phyloP scores from a whole-genome alignment of 2,888 invertebrate genomes.

The Temnothorax ravouxi region DNA sequence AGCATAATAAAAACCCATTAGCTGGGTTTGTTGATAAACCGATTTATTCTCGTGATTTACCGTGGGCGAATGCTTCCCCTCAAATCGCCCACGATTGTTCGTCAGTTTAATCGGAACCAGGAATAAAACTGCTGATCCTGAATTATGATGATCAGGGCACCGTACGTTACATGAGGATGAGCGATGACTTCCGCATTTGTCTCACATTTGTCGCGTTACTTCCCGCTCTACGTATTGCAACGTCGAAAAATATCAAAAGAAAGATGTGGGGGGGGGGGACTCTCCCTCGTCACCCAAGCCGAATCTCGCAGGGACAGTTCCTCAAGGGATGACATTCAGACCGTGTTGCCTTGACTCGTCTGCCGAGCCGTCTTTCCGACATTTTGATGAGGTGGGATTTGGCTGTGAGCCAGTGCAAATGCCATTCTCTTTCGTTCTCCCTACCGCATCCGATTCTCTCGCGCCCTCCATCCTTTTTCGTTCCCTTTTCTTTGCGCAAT shows the following conservation, averaged over 20 bases:
- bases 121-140: constrained; percentile 62
- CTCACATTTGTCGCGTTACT: constrained; percentile 63
- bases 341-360: constrained; percentile 78
- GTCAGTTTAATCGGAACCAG: constrained; percentile 60
- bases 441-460: constrained; percentile 51
- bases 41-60: constrained; percentile 38
- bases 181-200: constrained; percentile 67
- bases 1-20: constrained; percentile 43
- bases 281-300: constrained; percentile 28
- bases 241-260: constrained; percentile 70
- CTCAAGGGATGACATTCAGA: constrained; percentile 80
- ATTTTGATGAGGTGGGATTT: constrained; percentile 83
- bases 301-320: constrained; percentile 71
- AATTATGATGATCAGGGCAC: constrained; percentile 53
- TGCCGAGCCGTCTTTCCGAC: constrained; percentile 79
- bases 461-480: constrained; percentile 39
- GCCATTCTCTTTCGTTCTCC: constrained; percentile 71
- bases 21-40: constrained; percentile 45
- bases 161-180: constrained; percentile 60
- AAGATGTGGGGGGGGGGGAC: too few relatives aligned
- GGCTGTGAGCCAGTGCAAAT: constrained; percentile 81
- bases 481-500: constrained; percentile 52
- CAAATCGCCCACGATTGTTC: constrained; percentile 40
- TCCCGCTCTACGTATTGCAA: constrained; percentile 56
- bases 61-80: constrained; percentile 30